Evolutionary conservation across 2,888 invertebrate genomes (phyloP), one percentile per base, ranked within the genome.

Genomic region (Oithona nana): DNA sequence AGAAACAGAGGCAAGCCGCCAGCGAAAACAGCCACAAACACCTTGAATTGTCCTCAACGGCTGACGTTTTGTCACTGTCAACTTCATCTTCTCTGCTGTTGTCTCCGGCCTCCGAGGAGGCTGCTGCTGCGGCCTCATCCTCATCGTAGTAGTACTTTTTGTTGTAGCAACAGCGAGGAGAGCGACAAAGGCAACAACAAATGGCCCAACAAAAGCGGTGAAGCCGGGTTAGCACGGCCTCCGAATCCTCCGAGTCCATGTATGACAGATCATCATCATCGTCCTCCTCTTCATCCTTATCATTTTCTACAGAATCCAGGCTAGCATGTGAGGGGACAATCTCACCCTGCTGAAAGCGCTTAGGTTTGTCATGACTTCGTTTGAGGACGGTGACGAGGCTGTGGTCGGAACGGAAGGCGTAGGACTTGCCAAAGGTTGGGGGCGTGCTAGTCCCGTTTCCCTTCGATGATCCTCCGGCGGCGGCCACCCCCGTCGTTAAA

Each of bases 361-460:
- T 16, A 39, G 6, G 8, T 6, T 16, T 6, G n/a, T n/a, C n/a
- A n/a, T n/a, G n/a, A n/a, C n/a, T n/a, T n/a, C n/a, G n/a, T n/a
- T n/a, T n/a, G 39, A 39, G 6, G 8, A 39, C 39, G 39, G 39
- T 39, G 39, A 39, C 39, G 39, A 39, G 39, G 39, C 39, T 39
- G 39, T 39, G 39, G 26, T 54, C 24, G 22, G 54, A 24, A 24
- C 26, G 54, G 26, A 26, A 54, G 24, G 26, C 16, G 54, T 54
- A 54, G 54, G 54, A 54, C 26, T 54, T 54, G 54, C 54, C 54
- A 3, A 54, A 24, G 26, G 54, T 54, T 26, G 54, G 54, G 22
- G 26, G 3, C 2, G 39, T 16, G 39, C 8, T 6, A 39, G 16
- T 16, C 8, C 39, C 39, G 39, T 16, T 16, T n/a, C n/a, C n/a